phyloP scores from a whole-genome alignment of 2,113 vertebrate species.

The Melanotaenia duboulayi region DNA sequence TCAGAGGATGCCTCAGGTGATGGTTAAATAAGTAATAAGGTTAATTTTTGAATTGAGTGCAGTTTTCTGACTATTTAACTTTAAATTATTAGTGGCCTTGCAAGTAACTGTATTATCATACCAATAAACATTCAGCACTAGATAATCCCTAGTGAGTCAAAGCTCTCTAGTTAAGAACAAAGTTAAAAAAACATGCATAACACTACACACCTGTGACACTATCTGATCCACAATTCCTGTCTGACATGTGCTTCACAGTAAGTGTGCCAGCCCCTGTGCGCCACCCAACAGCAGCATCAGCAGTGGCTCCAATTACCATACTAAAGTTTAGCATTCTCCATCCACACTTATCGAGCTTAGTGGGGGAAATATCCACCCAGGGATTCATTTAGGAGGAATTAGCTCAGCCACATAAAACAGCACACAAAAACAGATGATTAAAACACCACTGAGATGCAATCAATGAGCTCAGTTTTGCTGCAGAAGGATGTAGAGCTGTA shows the following conservation, averaged over 20 bases:
- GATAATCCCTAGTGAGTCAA: background rate
- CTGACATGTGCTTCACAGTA: background rate
- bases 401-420: conserved; percentile 40
- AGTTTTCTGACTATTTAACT: conserved; percentile 5
- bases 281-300: conserved; percentile 17
- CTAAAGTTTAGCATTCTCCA: conserved; percentile 26
- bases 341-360: conserved; percentile 51
- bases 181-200: conserved; percentile 16
- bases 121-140: conserved; percentile 32
- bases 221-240: conserved; percentile 1
- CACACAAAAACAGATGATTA: conserved; percentile 52
- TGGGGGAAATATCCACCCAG: conserved; percentile 52
- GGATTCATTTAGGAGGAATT: conserved; percentile 58
- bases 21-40: background rate
- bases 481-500: conserved; percentile 15
- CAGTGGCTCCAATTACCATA: conserved; percentile 41
- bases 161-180: conserved; percentile 16
- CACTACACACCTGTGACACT: conserved; percentile 22
- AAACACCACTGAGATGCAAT: conserved; percentile 62
- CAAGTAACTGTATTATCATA: conserved; percentile 22
- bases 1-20: background rate
- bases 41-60: background rate
- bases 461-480: conserved; percentile 35
- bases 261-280: background rate
- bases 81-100: conserved; percentile 14